Conservation (phyloP, 2,113 vertebrate genomes). For the Pipra filicauda region DNA sequence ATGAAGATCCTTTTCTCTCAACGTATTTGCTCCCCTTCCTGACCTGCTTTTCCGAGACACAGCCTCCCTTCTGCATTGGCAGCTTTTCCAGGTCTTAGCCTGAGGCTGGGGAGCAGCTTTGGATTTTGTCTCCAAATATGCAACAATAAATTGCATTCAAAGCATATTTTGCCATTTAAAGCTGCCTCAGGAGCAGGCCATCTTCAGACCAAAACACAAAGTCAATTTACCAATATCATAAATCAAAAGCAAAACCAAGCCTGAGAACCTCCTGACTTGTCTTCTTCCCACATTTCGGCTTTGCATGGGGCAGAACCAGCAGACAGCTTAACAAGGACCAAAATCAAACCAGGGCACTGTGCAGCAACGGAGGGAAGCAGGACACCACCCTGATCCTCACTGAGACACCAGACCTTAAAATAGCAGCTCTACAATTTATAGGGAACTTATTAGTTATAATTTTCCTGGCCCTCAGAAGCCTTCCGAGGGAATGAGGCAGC, state of each 20-base stretch:
- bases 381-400: constrained; percentile 18
- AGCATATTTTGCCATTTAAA: background rate
- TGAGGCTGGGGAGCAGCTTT: background rate
- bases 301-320: background rate
- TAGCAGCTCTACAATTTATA: constrained; percentile 55
- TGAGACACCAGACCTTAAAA: constrained; percentile 54
- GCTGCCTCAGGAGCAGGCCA: background rate
- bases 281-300: background rate
- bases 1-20: background rate
- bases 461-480: constrained; percentile 54
- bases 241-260: background rate
- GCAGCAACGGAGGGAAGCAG: constrained; percentile 20
- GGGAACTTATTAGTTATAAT: constrained; percentile 58
- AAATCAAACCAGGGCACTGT: constrained; percentile 21
- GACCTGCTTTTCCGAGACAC: background rate
- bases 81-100: background rate
- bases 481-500: constrained; percentile 51
- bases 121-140: background rate
- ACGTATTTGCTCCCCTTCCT: background rate
- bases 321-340: background rate
- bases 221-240: background rate
- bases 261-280: background rate
- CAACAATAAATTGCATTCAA: background rate
- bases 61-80: background rate
- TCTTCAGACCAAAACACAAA: background rate